Evolutionary conservation across 2,113 vertebrate genomes (phyloP).

Genomic region (Emberiza fucata): DNA sequence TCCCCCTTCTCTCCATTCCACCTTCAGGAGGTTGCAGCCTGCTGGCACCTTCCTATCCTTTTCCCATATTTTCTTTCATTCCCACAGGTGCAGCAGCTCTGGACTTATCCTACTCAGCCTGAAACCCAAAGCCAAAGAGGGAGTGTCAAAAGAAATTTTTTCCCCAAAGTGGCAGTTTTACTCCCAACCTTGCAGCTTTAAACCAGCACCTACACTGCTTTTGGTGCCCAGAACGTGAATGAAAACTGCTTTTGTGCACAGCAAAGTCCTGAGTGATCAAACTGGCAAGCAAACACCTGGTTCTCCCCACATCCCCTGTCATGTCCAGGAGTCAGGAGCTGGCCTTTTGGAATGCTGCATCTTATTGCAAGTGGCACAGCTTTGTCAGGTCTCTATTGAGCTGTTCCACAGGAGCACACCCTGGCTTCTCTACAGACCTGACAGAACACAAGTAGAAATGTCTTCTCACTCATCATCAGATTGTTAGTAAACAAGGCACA

Average conservation of each 20-base stretch:
- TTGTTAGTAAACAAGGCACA: slow-evolving; percentile 45
- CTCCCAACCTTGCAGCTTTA: neutral
- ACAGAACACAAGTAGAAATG: neutral
- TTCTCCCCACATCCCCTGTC: neutral
- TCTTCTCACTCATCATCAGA: slow-evolving; percentile 18
- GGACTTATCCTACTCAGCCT: neutral
- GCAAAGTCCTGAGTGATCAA: neutral
- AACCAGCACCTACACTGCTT: neutral
- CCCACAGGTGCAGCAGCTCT: neutral
- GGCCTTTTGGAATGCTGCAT: neutral
- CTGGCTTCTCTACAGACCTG: neutral
- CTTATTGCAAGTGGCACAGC: neutral
- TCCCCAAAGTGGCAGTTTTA: neutral
- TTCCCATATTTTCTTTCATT: neutral
- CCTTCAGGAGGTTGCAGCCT: neutral
- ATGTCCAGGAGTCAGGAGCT: neutral
- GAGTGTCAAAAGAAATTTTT: neutral
- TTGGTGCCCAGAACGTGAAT: neutral
- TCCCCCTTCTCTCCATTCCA: neutral
- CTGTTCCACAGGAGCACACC: neutral
- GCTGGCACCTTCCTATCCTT: neutral
- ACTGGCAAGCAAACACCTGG: neutral
- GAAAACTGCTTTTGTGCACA: neutral
- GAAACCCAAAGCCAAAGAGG: neutral
- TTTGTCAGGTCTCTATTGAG: neutral